phyloP scores from a whole-genome alignment of 1,140 invertebrate species.

The Solen grandis region DNA sequence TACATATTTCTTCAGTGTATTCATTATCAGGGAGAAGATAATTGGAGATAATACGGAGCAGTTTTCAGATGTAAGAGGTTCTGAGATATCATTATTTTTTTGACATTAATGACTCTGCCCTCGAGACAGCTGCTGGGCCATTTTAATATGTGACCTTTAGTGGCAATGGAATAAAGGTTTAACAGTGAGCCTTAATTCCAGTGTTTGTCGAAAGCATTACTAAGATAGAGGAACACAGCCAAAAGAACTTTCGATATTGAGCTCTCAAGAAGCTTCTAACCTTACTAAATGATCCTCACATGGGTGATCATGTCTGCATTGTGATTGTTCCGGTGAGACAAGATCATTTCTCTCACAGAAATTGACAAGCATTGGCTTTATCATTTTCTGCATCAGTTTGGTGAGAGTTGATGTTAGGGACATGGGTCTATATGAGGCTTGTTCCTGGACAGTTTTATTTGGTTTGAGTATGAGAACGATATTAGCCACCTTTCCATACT shows the following conservation, averaged over 20 bases:
- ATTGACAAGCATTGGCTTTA: background rate
- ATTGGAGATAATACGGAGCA: conserved; percentile 10
- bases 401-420: conserved; percentile 20
- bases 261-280: conserved; percentile 3
- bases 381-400: conserved; percentile 32
- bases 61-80: background rate
- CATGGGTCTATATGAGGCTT: conserved; percentile 19
- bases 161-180: background rate
- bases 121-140: background rate
- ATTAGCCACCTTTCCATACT: background rate
- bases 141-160: conserved; percentile 5
- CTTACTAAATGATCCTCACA: conserved; percentile 7
- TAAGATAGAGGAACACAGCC: conserved; percentile 13
- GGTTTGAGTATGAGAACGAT: conserved; percentile 13
- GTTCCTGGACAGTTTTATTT: background rate
- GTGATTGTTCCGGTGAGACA: background rate
- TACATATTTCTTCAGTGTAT: background rate
- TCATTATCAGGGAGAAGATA: conserved; percentile 16
- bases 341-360: conserved; percentile 1
- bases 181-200: background rate
- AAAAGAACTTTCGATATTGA: background rate
- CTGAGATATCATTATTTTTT: background rate
- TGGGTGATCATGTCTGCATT: background rate
- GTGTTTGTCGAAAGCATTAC: conserved; percentile 2
- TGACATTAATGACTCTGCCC: background rate